phyloP scores from a whole-genome alignment of 2,797 vertebrate genomes.

The Macropus fuliginosus region DNA sequence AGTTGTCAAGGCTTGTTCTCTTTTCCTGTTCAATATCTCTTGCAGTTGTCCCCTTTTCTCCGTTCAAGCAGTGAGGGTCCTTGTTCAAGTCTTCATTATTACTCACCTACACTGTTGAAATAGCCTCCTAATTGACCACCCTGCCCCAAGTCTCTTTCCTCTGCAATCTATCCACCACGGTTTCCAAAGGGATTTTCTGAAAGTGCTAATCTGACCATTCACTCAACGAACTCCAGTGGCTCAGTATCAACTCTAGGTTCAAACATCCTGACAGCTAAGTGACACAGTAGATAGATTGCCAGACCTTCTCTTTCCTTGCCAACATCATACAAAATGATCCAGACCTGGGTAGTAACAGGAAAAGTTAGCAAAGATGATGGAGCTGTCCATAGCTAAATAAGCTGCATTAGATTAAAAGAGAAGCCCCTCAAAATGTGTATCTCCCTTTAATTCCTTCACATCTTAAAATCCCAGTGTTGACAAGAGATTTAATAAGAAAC shows the following conservation, averaged over 20 bases:
- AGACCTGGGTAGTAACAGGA: not conserved
- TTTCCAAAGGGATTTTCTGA: not conserved
- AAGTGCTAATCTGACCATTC: not conserved
- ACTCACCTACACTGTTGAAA: not conserved
- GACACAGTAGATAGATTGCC: not conserved
- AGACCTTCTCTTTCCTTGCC: not conserved
- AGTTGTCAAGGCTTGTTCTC: not conserved
- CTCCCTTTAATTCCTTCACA: constrained; percentile 17
- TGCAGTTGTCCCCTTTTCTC: not conserved
- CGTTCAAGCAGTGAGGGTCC: not conserved
- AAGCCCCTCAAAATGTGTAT: not conserved
- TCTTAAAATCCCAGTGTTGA: not conserved
- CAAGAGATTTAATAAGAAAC: constrained; percentile 9
- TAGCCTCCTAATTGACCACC: not conserved
- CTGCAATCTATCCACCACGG: not conserved
- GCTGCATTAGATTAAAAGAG: not conserved
- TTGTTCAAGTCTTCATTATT: not conserved
- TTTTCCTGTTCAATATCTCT: not conserved
- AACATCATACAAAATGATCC: not conserved
- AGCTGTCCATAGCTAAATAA: not conserved
- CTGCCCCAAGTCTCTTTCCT: not conserved
- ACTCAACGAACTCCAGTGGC: not conserved
- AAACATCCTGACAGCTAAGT: not conserved
- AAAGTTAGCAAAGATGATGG: not conserved
- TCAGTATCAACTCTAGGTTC: not conserved